Evolutionary conservation across 2,113 vertebrate genomes (phyloP), one percentile per base, ranked within the genome.

Genomic region (Suricata suricatta): DNA sequence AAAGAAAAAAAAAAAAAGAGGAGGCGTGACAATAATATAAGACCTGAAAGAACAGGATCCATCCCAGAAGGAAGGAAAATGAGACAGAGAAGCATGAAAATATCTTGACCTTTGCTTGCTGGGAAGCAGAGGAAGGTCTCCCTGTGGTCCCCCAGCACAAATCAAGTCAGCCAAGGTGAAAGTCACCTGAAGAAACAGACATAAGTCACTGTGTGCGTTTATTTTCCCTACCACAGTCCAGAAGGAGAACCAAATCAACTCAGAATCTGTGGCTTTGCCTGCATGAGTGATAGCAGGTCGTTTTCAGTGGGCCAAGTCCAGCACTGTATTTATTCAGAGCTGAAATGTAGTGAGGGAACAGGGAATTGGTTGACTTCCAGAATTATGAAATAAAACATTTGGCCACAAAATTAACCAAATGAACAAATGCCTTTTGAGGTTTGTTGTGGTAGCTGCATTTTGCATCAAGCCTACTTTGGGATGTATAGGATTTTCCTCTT

Each of bases 181-280:
- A 96, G 93, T 98, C 97, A 98, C 98, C 98, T 98, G 97, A 98
- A 98, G 98, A 97, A 98, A 98, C 97, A 98, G 88, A 80, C 95
- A 93, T 97, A 98, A 98, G 98, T 98, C 97, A 98, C 80, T 33
- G 17, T 9, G 35, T 76, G 72, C 71, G 12, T 98, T 98, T 98
- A 92, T 97, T 97, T 98, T 97, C 96, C 94, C 96, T 97, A 85
- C 97, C 92, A 71, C 90, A 81, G 82, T 79, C 84, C 95, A 96
- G 93, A 76, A 98, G 90, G 81, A 97, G 90, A 71, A 94, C 92
- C 92, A 94, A 95, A 95, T 94, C 90, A 79, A 89, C 93, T 96
- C 95, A 72, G 92, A 96, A 72, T 87, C 93, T 27, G 4, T 66
- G 86, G 89, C 87, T 98, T 96, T 83, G 79, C 95, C 79, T 88